Base-by-base conservation (phyloP, 2,113 vertebrate species). In the Raja brachyura region DNA sequence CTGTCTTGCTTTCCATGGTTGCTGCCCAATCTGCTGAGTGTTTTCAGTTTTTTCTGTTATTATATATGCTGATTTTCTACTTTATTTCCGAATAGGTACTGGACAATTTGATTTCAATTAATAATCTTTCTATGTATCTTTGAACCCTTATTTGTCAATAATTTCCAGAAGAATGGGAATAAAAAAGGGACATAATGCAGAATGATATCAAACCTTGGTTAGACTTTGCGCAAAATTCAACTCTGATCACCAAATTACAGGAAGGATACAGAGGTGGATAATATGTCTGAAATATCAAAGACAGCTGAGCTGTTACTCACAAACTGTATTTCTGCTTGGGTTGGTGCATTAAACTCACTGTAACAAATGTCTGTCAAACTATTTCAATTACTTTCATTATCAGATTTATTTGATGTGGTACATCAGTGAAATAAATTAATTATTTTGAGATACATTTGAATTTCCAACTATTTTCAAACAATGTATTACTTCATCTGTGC, bases 381-480 rank as follows among this genome's bases (percentile, higher is more conserved):
- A 90, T 68, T 90, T 90, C 63, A 48, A 39, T 68, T 5, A 70
- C 1, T 90, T 90, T 33, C 28, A 68, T 70, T 48, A 66, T 66
- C 88, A 70, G 63, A 70, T 90, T 68, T 8, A 70, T 39, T 90
- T 70, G n/a, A 18, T 70, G 20, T 18, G 33, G 8, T 18, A 20
- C 18, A 33, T 20, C 39, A 70, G 31, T 8, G 48, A 33, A 70
- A 31, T 6, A 90, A 90, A 48, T 90, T 90, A 90, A 90, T 66
- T 90, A 90, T 90, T 90, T 70, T 48, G 66, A 48, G 63, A 90
- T 25, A 39, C 4, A 8, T 90, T 70, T 22, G 63, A 90, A 90
- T 90, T 90, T 90, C 33, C 88, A 48, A n/a, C n/a, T 20, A 25
- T 70, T 90, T 70, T 90, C 66, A 90, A 90, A 33, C 14, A 48